phyloP scores from a whole-genome alignment of 2,888 invertebrate species.

The Caenorhabditis sp. region DNA sequence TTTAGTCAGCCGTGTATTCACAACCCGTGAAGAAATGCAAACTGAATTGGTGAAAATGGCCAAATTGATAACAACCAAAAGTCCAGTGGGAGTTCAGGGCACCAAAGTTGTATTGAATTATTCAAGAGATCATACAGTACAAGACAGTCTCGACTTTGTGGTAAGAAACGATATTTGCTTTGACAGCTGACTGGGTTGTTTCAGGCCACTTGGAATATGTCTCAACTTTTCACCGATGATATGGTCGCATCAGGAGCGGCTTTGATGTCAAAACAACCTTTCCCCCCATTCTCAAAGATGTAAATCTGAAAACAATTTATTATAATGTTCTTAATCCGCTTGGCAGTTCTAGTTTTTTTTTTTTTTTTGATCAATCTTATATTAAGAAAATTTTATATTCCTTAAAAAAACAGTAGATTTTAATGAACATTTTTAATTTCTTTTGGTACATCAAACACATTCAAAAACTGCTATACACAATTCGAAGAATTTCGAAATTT shows the following conservation, averaged over 20 bases:
- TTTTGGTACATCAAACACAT: too few relatives aligned
- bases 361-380: too few relatives aligned
- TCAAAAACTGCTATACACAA: too few relatives aligned
- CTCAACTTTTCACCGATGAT: constrained; percentile 89
- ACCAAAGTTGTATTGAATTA: constrained; percentile 83
- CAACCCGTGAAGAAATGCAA: constrained; percentile 41
- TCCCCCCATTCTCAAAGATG: constrained; percentile 39
- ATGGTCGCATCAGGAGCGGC: constrained; percentile 81
- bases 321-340: too few relatives aligned
- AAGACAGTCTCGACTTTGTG: constrained; percentile 79
- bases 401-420: too few relatives aligned
- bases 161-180: too few relatives aligned
- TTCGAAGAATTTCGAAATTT: too few relatives aligned
- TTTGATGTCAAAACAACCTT: constrained; percentile 58
- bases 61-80: constrained; percentile 83
- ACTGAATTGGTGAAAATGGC: constrained; percentile 76
- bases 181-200: too few relatives aligned
- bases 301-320: too few relatives aligned
- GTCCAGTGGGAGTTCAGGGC: constrained; percentile 92
- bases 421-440: too few relatives aligned
- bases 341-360: too few relatives aligned
- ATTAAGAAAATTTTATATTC: too few relatives aligned
- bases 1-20: constrained; percentile 43
- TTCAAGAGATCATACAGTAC: constrained; percentile 85
- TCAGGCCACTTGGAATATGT: constrained; percentile 83